Percentiles rank a stretch among this genome's conserved stretches.
These are phyloP conservation scores for Ostrea denselamellosa DNA, from an alignment of 1,140 invertebrate species.

Conservation along the genomic window DNA sequence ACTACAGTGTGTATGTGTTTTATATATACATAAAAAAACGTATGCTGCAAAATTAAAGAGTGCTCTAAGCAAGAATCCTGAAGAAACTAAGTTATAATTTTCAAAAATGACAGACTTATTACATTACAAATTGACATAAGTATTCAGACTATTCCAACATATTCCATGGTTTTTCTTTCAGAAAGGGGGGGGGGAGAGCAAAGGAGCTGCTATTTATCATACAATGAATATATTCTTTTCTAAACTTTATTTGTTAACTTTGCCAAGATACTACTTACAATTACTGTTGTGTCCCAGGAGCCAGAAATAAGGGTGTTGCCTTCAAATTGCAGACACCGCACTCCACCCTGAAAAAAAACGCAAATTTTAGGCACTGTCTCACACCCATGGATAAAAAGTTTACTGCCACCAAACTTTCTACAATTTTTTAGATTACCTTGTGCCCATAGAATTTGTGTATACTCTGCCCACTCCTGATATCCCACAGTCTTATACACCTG, in stretches of 20 bases:
- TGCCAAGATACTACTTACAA: conserved; percentile 65
- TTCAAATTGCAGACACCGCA: conserved; percentile 71
- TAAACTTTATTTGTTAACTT: neutral
- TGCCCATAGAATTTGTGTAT: conserved; percentile 76
- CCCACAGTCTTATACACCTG: conserved; percentile 72
- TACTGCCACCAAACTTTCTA: neutral
- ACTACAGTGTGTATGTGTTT: too few species aligned
- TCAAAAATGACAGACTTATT: too few species aligned
- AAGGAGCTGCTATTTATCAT: too few species aligned
- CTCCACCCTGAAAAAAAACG: conserved; percentile 68
- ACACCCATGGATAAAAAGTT: neutral
- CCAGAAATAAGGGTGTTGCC: conserved; percentile 70
- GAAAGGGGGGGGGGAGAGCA: too few species aligned
- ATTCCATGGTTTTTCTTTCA: too few species aligned
- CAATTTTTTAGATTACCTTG: conserved; percentile 63
- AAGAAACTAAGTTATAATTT: too few species aligned
- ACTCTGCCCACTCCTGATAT: conserved; percentile 73
- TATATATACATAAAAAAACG: too few species aligned
- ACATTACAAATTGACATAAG: too few species aligned
- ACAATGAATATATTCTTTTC: neutral
- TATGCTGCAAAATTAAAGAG: too few species aligned
- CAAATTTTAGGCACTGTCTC: neutral
- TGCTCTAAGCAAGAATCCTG: too few species aligned
- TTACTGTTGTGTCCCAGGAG: conserved; percentile 74
- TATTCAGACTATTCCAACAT: too few species aligned